Percentiles rank a stretch among this genome's conserved stretches.
phyloP scores from a whole-genome alignment of 2,888 invertebrate genomes.

The Anarsia innoxiella region DNA sequence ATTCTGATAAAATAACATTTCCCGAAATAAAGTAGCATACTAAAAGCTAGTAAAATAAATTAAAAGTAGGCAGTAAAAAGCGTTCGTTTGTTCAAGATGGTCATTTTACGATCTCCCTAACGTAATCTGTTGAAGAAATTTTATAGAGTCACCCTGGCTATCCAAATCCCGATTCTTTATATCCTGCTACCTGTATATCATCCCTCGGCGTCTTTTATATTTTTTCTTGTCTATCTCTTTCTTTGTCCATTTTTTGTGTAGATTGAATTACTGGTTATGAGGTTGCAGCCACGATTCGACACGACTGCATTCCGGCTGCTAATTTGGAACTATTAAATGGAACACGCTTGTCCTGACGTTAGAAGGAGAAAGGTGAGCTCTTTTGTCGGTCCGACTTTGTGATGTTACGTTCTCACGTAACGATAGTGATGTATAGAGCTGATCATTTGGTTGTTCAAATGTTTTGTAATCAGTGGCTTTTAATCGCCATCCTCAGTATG shows the following conservation, averaged over 20 bases:
- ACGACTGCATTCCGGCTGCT: slow-evolving; percentile 63
- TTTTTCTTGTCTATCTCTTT: slow-evolving; percentile 43
- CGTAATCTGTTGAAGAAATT: slow-evolving; percentile 16
- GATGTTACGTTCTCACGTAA: background rate
- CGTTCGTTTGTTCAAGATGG: no score
- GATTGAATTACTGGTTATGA: slow-evolving; percentile 65
- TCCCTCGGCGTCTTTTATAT: slow-evolving; percentile 55
- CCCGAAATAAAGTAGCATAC: no score
- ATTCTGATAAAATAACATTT: no score
- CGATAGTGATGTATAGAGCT: background rate
- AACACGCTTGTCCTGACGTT: slow-evolving; percentile 30
- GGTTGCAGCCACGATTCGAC: slow-evolving; percentile 63
- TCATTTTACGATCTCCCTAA: slow-evolving; percentile 4
- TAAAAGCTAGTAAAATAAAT: no score
- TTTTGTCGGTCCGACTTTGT: slow-evolving; percentile 16
- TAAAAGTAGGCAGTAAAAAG: no score
- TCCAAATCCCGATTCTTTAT: slow-evolving; percentile 32
- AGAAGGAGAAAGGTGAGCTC: slow-evolving; percentile 23
- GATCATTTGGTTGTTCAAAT: no score
- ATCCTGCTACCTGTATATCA: slow-evolving; percentile 65
- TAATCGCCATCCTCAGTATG: no score
- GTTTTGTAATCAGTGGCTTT: no score
- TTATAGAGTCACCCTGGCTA: slow-evolving; percentile 17
- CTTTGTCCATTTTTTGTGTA: slow-evolving; percentile 52
- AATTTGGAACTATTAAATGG: slow-evolving; percentile 50